Evolutionary conservation across 2,113 vertebrate species (phyloP).

Genomic region (Sprattus sprattus): DNA sequence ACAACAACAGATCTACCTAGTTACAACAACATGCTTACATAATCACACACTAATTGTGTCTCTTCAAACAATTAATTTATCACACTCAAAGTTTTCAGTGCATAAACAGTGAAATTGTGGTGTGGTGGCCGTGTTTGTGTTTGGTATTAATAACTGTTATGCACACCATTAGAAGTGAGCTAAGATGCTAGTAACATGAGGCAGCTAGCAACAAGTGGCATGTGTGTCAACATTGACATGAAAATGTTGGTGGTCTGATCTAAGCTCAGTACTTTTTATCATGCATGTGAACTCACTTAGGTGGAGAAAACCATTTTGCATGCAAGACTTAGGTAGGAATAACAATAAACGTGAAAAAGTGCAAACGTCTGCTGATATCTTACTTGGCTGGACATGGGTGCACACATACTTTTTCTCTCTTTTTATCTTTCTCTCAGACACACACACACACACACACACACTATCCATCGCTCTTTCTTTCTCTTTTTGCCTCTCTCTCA

Average conservation of each 20-base stretch:
- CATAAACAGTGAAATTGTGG: not conserved
- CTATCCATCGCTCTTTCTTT: slow-evolving; percentile 60
- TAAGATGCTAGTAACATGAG: not conserved
- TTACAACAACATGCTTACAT: not conserved
- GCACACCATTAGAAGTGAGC: not conserved
- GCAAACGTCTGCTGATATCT: slow-evolving; percentile 76
- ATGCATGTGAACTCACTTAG: not conserved
- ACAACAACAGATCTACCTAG: not conserved
- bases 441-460: slow-evolving; percentile 70
- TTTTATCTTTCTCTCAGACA: slow-evolving; percentile 53
- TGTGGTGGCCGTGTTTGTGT: not conserved
- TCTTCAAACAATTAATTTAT: too few relatives aligned
- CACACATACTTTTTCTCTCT: slow-evolving; percentile 43
- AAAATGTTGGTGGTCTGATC: not conserved
- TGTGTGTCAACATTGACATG: not conserved
- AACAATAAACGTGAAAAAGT: not conserved
- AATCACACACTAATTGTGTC: too few relatives aligned
- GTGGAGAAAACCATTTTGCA: not conserved
- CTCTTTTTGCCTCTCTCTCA: not conserved
- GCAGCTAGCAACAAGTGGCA: not conserved
- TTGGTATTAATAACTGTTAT: not conserved
- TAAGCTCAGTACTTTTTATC: not conserved
- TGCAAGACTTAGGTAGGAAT: not conserved
- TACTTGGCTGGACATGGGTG: slow-evolving; percentile 84
- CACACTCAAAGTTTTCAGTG: not conserved